Percentiles rank a stretch among this genome's conserved stretches.
Evolutionary conservation across 1,140 invertebrate genomes (phyloP).

Genomic region (Octopus sinensis): DNA sequence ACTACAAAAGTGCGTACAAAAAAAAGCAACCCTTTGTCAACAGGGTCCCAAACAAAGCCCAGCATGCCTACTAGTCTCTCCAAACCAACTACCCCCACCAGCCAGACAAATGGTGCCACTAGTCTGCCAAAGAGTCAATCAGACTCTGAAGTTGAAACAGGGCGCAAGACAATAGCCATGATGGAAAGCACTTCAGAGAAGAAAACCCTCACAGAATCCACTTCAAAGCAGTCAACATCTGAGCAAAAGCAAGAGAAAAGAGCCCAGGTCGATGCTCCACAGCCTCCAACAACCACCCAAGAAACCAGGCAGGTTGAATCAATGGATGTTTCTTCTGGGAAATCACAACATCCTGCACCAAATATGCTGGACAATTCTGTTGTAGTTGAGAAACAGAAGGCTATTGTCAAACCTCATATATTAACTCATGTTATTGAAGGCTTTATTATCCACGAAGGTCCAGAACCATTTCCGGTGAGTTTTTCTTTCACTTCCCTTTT

Average conservation of each 20-base stretch:
- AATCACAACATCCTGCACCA: background rate
- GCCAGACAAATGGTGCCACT: conserved; percentile 13
- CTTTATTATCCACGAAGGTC: conserved; percentile 87
- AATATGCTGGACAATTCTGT: conserved; percentile 16
- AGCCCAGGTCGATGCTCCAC: background rate
- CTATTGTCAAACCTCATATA: conserved; percentile 91
- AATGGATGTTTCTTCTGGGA: conserved; percentile 11
- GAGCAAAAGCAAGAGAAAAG: conserved; percentile 16
- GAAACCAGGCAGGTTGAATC: background rate
- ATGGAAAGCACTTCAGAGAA: conserved; percentile 11
- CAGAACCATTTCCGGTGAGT: conserved; percentile 79
- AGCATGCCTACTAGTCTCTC: conserved; percentile 26
- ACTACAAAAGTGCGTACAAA: conserved; percentile 22
- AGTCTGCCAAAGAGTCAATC: conserved; percentile 37
- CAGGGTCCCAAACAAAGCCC: conserved; percentile 30
- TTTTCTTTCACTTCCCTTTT: background rate
- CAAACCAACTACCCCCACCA: conserved; percentile 17
- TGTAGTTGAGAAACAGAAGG: conserved; percentile 50
- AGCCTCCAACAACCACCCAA: background rate
- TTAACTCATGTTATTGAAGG: conserved; percentile 95
- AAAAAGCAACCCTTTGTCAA: conserved; percentile 45
- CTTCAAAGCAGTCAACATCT: background rate
- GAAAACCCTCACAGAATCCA: conserved; percentile 14
- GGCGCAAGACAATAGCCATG: conserved; percentile 27
- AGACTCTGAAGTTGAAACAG: conserved; percentile 40